Evolutionary conservation across 2,113 vertebrate genomes (phyloP), one percentile per base, ranked within the genome.

Genomic region (Amblyopsis rosae): DNA sequence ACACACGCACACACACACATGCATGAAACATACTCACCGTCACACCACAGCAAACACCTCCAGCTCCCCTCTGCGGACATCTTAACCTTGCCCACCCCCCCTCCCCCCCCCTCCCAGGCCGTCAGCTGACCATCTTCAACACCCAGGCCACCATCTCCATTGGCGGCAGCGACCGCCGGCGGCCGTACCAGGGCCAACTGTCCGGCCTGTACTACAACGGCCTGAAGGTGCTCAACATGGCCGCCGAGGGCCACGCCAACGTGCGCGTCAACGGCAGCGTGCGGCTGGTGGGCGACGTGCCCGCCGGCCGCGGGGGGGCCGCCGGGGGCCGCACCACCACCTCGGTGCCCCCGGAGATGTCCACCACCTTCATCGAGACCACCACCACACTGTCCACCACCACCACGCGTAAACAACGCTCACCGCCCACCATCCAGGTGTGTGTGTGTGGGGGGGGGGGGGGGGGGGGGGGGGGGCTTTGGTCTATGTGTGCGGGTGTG

Each of bases 51-150:
- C 0, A 6, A 46, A 11, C 47, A 11, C 32, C 33, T 11, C 4
- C 17, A 1, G 5, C 61, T 15, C 2, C 19, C 17, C 32, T 13
- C 50, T n/a, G 50, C 15, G 15, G 17, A 15, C 9, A 17, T n/a
- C 13, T 56, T 19, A 15, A 9, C 50, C 46, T 16, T 12, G 19
- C 26, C 8, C 32, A 26, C 35, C 12, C 58, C 12, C 72, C 81
- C 84, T 79, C 35, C 12, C 58, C 12, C 72, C 81, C 84, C 80
- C 70, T 48, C 77, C 51, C 88, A 94, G 97, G 97, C 87, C 97
- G 97, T 69, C 97, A 98, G 93, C 90, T 99, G 92, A 99, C 97
- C 77, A 98, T 99, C 94, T 99, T 99, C 95, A 99, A 99, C 95
- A 99, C 96, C 89, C 97, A 99, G 92, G 97, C 97, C 65, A 95